Percentiles rank a stretch among this genome's conserved stretches.
Conservation (phyloP, 2,113 vertebrate genomes). For the Mirza zaza region DNA sequence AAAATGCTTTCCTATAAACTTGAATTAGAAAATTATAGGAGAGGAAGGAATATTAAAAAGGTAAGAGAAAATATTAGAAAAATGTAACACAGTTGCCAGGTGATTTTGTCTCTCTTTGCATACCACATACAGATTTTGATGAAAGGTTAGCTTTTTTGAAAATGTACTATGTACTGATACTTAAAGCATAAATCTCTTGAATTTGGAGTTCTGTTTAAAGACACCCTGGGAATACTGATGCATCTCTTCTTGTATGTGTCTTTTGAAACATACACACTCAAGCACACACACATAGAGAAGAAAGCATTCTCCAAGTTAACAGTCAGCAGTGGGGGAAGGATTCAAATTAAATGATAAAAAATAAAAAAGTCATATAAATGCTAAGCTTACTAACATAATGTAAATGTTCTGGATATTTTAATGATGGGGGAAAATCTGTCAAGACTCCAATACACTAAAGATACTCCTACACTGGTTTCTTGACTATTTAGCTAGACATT, state of each 20-base stretch:
- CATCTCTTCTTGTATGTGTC: constrained; percentile 25
- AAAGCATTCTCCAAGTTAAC: constrained; percentile 54
- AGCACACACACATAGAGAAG: constrained; percentile 38
- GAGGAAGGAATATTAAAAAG: constrained; percentile 24
- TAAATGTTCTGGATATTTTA: constrained; percentile 43
- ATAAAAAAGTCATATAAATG: not conserved
- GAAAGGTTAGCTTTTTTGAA: constrained; percentile 53
- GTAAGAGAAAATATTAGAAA: constrained; percentile 43
- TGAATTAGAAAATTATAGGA: constrained; percentile 38
- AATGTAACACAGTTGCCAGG: not conserved
- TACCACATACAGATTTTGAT: constrained; percentile 44
- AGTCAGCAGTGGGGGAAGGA: constrained; percentile 42
- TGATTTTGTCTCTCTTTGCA: constrained; percentile 47
- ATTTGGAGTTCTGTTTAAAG: constrained; percentile 65
- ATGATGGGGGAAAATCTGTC: not conserved
- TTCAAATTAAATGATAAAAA: constrained; percentile 57
- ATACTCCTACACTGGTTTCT: not conserved
- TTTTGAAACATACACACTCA: constrained; percentile 32
- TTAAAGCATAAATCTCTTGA: constrained; percentile 64
- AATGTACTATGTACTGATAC: constrained; percentile 56
- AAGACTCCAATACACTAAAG: not conserved
- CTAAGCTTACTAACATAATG: not conserved
- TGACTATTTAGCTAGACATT: not conserved
- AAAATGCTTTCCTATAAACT: constrained; percentile 60
- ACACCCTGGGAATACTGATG: constrained; percentile 40